Percentiles rank a stretch among this genome's conserved stretches.
phyloP scores from a whole-genome alignment of 2,113 vertebrate genomes.

The Pseudorectes ferrugineus region DNA sequence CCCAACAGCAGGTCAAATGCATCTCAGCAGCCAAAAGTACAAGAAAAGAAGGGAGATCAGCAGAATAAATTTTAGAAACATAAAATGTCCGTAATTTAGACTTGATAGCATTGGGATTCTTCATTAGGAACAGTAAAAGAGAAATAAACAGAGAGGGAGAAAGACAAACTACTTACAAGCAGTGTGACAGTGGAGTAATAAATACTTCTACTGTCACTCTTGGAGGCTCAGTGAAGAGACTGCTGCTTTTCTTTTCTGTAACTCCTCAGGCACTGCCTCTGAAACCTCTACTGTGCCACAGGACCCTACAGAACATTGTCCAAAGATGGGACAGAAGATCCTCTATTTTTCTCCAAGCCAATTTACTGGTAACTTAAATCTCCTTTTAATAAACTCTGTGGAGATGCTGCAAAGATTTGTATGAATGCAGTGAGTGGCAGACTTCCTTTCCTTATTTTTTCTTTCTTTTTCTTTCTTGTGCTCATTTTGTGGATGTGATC shows the following conservation, averaged over 20 bases:
- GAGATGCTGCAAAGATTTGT: background rate
- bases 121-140: conserved; percentile 34
- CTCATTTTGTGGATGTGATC: background rate
- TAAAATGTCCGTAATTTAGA: background rate
- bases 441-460: background rate
- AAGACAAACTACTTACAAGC: background rate
- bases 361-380: background rate
- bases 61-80: conserved; percentile 13
- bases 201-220: background rate
- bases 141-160: conserved; percentile 27
- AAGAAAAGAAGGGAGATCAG: conserved; percentile 20
- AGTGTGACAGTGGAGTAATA: background rate
- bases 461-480: background rate
- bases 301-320: background rate
- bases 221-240: background rate
- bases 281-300: background rate
- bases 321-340: background rate
- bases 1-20: conserved; percentile 2
- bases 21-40: background rate
- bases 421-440: background rate
- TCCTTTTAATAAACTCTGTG: background rate
- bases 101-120: conserved; percentile 8
- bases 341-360: background rate
- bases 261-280: background rate
- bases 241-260: background rate